Percentiles rank a stretch among this genome's conserved stretches.
Evolutionary conservation across 2,113 vertebrate genomes (phyloP).

Genomic region (Phainopepla nitens): DNA sequence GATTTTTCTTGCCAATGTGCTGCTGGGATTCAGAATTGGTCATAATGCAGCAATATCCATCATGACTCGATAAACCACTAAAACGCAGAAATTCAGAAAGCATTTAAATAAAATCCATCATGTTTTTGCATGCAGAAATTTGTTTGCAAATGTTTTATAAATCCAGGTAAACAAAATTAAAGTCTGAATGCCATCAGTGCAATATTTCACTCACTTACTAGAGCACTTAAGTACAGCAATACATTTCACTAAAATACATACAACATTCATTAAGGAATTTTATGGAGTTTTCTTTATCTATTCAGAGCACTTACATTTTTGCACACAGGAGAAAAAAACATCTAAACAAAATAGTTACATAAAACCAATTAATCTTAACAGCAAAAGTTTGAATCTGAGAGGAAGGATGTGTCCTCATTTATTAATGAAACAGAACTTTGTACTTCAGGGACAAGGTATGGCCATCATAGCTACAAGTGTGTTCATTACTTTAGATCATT

Average conservation of each 20-base stretch:
- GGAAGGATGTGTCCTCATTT: neutral
- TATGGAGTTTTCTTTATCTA: constrained; percentile 46
- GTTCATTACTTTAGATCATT: neutral
- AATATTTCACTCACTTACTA: constrained; percentile 48
- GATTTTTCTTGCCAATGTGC: constrained; percentile 22
- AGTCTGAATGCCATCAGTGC: neutral
- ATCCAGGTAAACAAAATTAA: constrained; percentile 16
- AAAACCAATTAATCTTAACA: neutral
- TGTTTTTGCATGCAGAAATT: constrained; percentile 55
- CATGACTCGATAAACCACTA: constrained; percentile 41
- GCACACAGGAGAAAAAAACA: neutral
- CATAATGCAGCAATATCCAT: constrained; percentile 53
- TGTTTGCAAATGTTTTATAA: constrained; percentile 53
- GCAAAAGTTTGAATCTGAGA: neutral
- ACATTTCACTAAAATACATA: constrained; percentile 33
- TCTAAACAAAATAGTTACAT: neutral
- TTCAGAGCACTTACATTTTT: neutral
- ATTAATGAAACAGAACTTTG: neutral
- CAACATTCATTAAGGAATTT: constrained; percentile 39
- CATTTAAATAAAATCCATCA: neutral
- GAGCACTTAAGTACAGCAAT: constrained; percentile 34
- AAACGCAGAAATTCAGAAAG: constrained; percentile 53
- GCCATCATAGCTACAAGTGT: neutral
- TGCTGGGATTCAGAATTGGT: constrained; percentile 8
- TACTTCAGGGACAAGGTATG: neutral